Base-by-base conservation (phyloP, 2,797 vertebrate genomes). In the Sebastes melanostomus region DNA sequence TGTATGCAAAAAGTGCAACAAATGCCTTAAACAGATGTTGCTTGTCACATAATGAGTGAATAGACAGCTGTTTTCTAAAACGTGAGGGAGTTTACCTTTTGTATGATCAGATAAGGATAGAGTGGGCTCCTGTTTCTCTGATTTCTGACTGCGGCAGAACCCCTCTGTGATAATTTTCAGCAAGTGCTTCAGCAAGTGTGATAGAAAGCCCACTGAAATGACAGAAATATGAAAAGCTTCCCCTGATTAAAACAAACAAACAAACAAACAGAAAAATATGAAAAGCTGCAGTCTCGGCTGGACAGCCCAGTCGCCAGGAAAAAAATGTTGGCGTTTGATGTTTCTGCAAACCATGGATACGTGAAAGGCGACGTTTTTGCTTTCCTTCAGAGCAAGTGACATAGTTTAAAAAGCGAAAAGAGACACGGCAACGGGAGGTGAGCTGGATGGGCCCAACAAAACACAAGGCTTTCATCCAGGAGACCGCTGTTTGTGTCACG, bases 161-260 rank as follows among this genome's bases (percentile, higher is more conserved):
- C 68, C 71, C 66, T 84, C 72, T 86, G 77, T 84, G 72, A 86
- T 78, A 69, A 87, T 80, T 78, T 42, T 24, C 58, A 36, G 32
- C 22, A 46, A 80, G 80, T 30, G 58, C 60, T 74, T 46, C 12
- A 55, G 71, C 55, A 59, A 75, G 42, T 60, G 54, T 67, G 25
- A 72, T 8, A 29, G 54, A 58, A 71, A 71, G 60, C 24, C 24
- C 42, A 68, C 62, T 30, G 11, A 82, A 72, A 78, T 63, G 42
- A 72, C 38, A 77, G 59, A 67, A 72, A 71, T 14, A n/a, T 72
- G 9, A 74, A 75, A 70, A 50, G 18, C 42, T 22, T n/a, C 6
- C 54, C 8, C 29, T 4, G 22, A 82, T 83, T 61, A 58, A 86
- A 87, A 85, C 42, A 81, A 88, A 81, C 34, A 46, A 46, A 46